A percentile compares a stretch with the other conserved stretches of the same genome.
These are phyloP conservation scores for Darevskia nairensis DNA, from an alignment of 2,797 vertebrate genomes.

Conservation along the genomic window DNA sequence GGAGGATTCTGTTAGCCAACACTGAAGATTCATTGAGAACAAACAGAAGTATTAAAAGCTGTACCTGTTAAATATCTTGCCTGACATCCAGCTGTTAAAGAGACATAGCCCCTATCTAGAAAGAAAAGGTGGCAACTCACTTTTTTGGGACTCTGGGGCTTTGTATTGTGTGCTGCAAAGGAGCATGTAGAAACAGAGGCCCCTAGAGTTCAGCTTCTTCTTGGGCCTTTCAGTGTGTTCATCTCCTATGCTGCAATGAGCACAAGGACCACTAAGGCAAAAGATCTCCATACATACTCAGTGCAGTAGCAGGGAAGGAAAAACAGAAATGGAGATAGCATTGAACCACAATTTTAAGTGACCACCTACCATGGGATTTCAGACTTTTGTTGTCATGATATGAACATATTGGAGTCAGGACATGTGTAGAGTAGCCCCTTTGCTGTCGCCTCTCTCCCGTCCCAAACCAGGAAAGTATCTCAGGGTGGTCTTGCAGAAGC, in stretches of 20 bases:
- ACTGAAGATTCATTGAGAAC: background rate
- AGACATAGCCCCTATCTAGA: background rate
- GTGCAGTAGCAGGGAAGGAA: background rate
- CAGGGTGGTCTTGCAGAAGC: background rate
- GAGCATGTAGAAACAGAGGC: background rate
- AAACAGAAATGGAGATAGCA: background rate
- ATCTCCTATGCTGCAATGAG: background rate
- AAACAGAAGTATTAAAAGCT: background rate
- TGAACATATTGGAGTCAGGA: background rate
- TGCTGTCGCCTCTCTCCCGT: background rate
- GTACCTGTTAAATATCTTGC: background rate
- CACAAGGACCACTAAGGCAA: background rate
- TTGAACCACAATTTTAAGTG: background rate
- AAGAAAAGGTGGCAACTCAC: background rate
- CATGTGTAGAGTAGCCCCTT: too few species aligned
- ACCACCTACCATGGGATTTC: too few species aligned
- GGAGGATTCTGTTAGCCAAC: too few species aligned
- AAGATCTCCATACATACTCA: background rate
- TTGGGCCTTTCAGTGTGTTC: background rate
- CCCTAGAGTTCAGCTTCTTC: background rate
- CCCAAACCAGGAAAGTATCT: background rate
- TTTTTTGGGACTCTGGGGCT: background rate
- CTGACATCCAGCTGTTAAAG: background rate
- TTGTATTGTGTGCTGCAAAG: background rate
- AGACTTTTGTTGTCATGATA: background rate